Base-by-base conservation (phyloP, 92 coral and sea anemone species). In the Zoanthus sansibaricus region DNA sequence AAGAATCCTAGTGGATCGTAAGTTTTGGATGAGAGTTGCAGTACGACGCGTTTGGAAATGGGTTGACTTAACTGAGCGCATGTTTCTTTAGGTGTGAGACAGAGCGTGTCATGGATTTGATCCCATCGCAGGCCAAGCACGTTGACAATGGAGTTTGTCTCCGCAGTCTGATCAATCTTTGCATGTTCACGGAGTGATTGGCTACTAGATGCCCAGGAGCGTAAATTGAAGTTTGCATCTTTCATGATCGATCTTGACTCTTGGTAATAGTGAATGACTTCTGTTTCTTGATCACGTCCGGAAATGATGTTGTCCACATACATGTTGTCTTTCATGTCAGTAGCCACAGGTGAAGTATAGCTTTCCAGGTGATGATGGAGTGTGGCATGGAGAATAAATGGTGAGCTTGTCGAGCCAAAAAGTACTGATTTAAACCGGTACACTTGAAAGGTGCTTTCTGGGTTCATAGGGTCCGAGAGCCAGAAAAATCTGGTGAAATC, bases 341-440 rank as follows among this genome's bases (percentile, higher is more conserved):
- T 4, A 2, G 91, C 86, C 13, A 87, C 73, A 13, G 89, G 89
- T 33, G 76, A 6, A 79, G 70, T 55, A 71, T 87, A 13, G 12
- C 86, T 9, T 13, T 78, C 68, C 45, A 91, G 82, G 55, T 91
- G 93, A 52, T 62, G 48, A 31, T 54, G 76, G 49, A 78, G 77
- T 20, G 92, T 88, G 11, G 91, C 94, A 83, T 83, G 83, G 30
- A 88, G 70, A 31, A 88, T 91, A 55, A 91, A 91, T 0, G 92
- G 94, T 16, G 94, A 91, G 51, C 94, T 88, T 6, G 89, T 51
- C 0, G 94, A 73, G 33, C 94, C 89, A 78, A 88, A 91, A 25
- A 91, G 76, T 73, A 88, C 72, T 16, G 94, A 62, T 54, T 89
- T 86, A 64, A 86, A 80, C 17, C 83, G 90, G 71, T 79, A 89